Base-by-base conservation (phyloP, 2,113 vertebrate species). In the Hippoglossus stenolepis region DNA sequence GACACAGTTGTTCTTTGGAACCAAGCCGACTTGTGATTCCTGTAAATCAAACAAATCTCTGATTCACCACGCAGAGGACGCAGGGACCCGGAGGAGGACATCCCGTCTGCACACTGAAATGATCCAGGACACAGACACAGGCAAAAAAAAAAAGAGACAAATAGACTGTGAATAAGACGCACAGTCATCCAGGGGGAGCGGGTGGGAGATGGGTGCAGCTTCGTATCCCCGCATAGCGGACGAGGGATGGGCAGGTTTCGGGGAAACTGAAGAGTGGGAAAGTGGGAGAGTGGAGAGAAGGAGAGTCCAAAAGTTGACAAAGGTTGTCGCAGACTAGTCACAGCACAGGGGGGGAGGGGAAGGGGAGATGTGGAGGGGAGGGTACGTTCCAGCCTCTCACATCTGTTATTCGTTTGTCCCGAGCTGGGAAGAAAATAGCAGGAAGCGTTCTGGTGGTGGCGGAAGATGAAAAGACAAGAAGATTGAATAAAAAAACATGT, bases 361-460 rank as follows among this genome's bases (percentile, higher is more conserved):
- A 85, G 64, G 92, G 95, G 94, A 93, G 94, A 94, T 93, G 91
- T 76, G 81, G 92, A 93, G 86, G 92, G 91, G 91, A 94, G 89
- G 93, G 86, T 92, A 78, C 76, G 92, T 85, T 93, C 93, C 94
- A 95, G 95, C 93, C 95, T 95, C 93, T 94, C 95, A 96, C 97
- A 98, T 98, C 96, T 97, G 97, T 96, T 96, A 96, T 96, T 96
- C 95, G 96, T 98, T 98, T 98, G 96, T 97, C 94, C 96, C 91
- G 95, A 95, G 95, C 94, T 96, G 96, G 95, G 96, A 96, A 96
- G 96, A 96, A 95, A 97, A 96, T 95, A 93, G 96, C 96, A 98
- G 96, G 96, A 98, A 97, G 96, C 94, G 93, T 96, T 97, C 94
- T 95, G 94, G 94, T 96, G 96, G 95, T 96, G 94, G 94, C 92